These are phyloP conservation scores for Rotaria sp. DNA, from an alignment of 2,888 invertebrate genomes.

Conservation along the genomic window DNA sequence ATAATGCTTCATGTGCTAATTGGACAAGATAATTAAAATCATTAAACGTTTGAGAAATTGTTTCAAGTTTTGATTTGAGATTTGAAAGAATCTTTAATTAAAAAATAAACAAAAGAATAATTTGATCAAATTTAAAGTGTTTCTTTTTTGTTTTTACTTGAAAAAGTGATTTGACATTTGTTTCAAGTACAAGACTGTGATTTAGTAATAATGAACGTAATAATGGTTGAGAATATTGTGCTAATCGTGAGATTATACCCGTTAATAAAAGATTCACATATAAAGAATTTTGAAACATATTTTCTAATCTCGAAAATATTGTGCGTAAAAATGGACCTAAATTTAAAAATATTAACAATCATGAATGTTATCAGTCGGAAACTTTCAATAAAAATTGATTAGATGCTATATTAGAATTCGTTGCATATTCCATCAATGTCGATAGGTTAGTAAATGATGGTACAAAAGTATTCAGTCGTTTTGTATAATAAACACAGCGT, in stretches of 20 bases:
- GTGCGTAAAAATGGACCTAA: slow-evolving; percentile 71
- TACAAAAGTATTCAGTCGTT: no score
- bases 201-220: slow-evolving; percentile 78
- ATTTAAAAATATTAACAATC: background rate
- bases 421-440: no score
- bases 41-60: slow-evolving; percentile 25
- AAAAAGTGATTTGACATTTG: slow-evolving; percentile 79
- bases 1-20: slow-evolving; percentile 4
- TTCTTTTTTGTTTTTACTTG: slow-evolving; percentile 62
- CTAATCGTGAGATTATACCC: slow-evolving; percentile 74
- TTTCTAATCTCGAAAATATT: slow-evolving; percentile 72
- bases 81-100: background rate
- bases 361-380: no score
- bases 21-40: background rate
- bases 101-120: background rate
- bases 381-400: no score
- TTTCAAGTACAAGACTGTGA: slow-evolving; percentile 74
- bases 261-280: slow-evolving; percentile 79
- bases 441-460: no score
- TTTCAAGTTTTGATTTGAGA: slow-evolving; percentile 28
- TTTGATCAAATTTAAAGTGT: background rate
- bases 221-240: slow-evolving; percentile 79
- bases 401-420: no score
- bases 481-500: no score
- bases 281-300: slow-evolving; percentile 74